Evolutionary conservation across 2,888 invertebrate species (phyloP), one percentile per base, ranked within the genome.

Genomic region (Patella pellucida): DNA sequence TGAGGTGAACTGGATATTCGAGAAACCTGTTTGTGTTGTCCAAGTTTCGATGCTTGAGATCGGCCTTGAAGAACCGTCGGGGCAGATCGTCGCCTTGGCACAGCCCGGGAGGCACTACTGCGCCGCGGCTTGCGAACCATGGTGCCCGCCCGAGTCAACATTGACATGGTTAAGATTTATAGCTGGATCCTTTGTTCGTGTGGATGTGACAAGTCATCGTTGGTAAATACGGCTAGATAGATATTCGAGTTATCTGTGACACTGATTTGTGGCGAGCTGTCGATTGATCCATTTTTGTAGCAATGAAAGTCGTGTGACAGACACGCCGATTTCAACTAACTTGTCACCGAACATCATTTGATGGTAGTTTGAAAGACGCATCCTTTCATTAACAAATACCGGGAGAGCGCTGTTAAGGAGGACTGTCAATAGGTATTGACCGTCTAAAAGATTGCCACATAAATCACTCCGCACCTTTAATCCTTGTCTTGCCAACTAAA

Each of bases 41-140:
- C 70, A 23, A 70, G 71, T 67, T 69, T 75, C 5, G 75, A 75
- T 41, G 41, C 41, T 71, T 71, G 68, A 23, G 70, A 70, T 27
- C 70, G 56, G 52, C 75, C 52, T 50, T 75, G 75, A 23, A 75
- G 75, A 50, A 75, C 75, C 27, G 75, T 75, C 41, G 75, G 75
- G 23, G 75, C 75, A 50, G 75, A 75, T 15, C 75, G 70, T 56
- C 75, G 52, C 56, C 75, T 31, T 15, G 75, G 70, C 19, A 62
- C 70, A 23, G n/a, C 50, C 23, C 71, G 54, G 56, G 62, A 62
- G 51, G 62, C 71, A 19, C 75, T 68, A 23, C 75, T 52, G 19
- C 75, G 62, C n/a, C 75, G 75, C 16, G 70, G 75, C 67, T 75
- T 75, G 15, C 75, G 75, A 31, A 75, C 75, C 75, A 75, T 62